Evolutionary conservation across 2,113 vertebrate genomes (phyloP), one percentile per base, ranked within the genome.

Genomic region (Lagopus muta): DNA sequence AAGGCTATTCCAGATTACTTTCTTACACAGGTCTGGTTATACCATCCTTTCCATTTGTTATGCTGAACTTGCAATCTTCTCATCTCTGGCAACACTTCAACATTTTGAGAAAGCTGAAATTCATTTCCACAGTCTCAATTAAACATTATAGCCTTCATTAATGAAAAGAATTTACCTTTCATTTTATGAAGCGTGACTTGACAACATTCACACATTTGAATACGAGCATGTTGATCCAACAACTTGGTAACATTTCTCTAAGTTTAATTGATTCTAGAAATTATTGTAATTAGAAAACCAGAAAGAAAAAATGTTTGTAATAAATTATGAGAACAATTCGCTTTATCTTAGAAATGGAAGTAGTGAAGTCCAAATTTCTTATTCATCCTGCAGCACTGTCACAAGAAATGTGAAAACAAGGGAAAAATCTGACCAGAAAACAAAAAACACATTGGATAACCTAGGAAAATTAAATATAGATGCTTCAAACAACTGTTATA

Each of bases 1-100:
- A 61, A 21, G 10, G 25, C 4, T 4, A 6, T 8, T 70, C 30
- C 36, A 20, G 0, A 1, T 13, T 1, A 1, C 24, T 80, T 77
- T 47, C 36, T 76, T 13, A 64, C 19, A 9, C 45, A 22, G 15
- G 13, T 45, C 32, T 67, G 18, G 27, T 25, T 43, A 15, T 21
- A 22, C 12, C 55, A 34, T 19, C 36, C 12, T 34, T 88, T 52
- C 42, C 58, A 60, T n/a, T 4, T 57, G 6, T 17, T n/a, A 25
- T 13, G 22, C 28, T 90, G 11, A 15, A 30, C 28, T 28, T 54
- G n/a, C 55, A 9, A n/a, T 11, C 30, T 28, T 65, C 54, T 65
- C 54, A 43, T 25, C 12, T 47, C 43, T 69, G 47, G n/a, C 8
- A 72, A 45, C 2, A 2, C 17, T 48, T 72, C 12, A 10, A 40